Conservation (phyloP, 2,888 invertebrate genomes). For the Chloroclysta siterata region DNA sequence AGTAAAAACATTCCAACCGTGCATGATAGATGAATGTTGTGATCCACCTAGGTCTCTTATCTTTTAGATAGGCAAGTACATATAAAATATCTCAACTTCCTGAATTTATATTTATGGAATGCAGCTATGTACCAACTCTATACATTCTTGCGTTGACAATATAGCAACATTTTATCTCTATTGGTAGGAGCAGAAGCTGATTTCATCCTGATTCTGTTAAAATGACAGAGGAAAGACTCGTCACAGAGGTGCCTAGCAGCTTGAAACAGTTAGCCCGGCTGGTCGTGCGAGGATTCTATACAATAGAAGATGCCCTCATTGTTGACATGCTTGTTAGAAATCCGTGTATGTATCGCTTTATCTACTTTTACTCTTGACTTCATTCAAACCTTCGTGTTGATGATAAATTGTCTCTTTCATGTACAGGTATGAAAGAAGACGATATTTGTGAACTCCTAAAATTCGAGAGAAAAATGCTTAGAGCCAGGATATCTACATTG, state of each 20-base stretch:
- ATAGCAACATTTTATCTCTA: conserved; percentile 5
- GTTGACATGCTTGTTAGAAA: conserved; percentile 98
- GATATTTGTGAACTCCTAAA: conserved; percentile 95
- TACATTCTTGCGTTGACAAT: too few relatives aligned
- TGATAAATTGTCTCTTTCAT: not conserved
- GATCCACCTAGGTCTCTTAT: too few relatives aligned
- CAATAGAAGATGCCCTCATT: conserved; percentile 96
- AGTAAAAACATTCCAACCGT: too few relatives aligned
- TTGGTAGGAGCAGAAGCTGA: conserved; percentile 28
- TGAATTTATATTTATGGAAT: too few relatives aligned
- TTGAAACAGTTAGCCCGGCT: conserved; percentile 96
- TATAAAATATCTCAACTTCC: too few relatives aligned
- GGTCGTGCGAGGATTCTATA: conserved; percentile 96
- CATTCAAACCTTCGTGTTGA: not conserved
- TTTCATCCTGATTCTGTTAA: conserved; percentile 17
- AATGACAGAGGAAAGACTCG: conserved; percentile 89
- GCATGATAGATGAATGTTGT: too few relatives aligned
- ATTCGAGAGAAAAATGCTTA: conserved; percentile 96
- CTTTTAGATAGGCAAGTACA: too few relatives aligned
- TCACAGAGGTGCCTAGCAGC: conserved; percentile 97
- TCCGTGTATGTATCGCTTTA: conserved; percentile 88
- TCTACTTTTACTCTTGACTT: not conserved
- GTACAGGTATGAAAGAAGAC: conserved; percentile 93
- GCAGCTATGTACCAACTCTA: too few relatives aligned
- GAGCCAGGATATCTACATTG: conserved; percentile 93